A percentile compares a stretch with the other conserved stretches of the same genome.
Conservation (phyloP, 2,888 invertebrate genomes). For the Incurvaria masculella region DNA sequence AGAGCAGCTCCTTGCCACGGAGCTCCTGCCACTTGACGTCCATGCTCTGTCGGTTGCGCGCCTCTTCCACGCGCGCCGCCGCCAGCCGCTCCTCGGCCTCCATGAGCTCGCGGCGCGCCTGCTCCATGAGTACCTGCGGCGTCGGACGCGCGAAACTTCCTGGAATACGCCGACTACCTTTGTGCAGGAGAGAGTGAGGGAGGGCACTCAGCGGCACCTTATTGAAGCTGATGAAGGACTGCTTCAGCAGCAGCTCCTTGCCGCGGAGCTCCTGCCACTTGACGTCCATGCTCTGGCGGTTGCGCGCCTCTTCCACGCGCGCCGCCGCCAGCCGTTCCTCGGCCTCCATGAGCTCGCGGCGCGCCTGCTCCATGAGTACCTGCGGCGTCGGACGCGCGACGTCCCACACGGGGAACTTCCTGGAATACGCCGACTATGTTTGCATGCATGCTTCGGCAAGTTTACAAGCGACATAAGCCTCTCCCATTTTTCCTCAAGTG, state of each 20-base stretch:
- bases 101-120: conserved; percentile 49
- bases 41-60: conserved; percentile 36
- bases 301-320: conserved; percentile 35
- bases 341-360: conserved; percentile 48
- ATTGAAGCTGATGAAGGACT: conserved; percentile 61
- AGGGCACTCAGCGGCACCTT: too few relatives aligned
- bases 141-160: conserved; percentile 56
- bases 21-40: conserved; percentile 56
- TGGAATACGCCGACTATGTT: conserved; percentile 19
- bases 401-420: conserved; percentile 63
- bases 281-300: conserved; percentile 41
- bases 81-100: conserved; percentile 47
- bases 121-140: conserved; percentile 54
- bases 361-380: conserved; percentile 52
- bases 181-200: too few relatives aligned
- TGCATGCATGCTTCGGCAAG: not conserved
- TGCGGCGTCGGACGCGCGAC: conserved; percentile 53
- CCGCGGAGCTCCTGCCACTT: conserved; percentile 55
- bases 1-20: conserved; percentile 46
- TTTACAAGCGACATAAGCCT: too few relatives aligned
- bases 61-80: conserved; percentile 40
- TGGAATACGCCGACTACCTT: too few relatives aligned
- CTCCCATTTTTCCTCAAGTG: too few relatives aligned
- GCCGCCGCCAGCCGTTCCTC: conserved; percentile 46
- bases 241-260: conserved; percentile 50